phyloP scores from a whole-genome alignment of 2,888 invertebrate genomes.

The Electrophaes corylata region DNA sequence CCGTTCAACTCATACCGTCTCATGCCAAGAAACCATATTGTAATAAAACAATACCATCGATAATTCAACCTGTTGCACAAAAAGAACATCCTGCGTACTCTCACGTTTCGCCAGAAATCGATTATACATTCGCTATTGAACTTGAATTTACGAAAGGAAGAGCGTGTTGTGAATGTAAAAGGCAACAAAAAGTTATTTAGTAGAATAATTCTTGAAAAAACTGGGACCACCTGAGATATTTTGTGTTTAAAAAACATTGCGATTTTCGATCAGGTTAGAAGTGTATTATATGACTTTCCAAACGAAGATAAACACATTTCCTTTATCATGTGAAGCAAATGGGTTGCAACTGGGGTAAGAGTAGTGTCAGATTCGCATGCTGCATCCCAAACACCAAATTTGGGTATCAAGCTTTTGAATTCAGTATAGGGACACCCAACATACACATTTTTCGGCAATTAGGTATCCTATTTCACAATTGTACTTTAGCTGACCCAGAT shows the following conservation, averaged over 20 bases:
- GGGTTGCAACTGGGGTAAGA: no score
- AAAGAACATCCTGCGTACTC: neutral
- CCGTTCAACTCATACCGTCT: constrained; percentile 21
- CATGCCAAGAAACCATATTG: constrained; percentile 3
- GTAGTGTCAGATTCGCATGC: no score
- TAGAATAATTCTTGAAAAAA: neutral
- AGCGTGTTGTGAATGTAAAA: neutral
- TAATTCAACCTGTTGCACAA: constrained; percentile 21
- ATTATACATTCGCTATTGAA: constrained; percentile 29
- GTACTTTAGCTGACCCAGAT: neutral
- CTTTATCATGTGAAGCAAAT: no score
- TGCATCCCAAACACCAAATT: no score
- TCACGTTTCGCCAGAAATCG: constrained; percentile 13
- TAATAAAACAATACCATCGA: constrained; percentile 27
- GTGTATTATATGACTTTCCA: no score
- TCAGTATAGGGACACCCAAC: no score
- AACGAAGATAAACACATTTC: no score
- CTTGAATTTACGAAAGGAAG: constrained; percentile 20
- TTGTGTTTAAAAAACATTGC: neutral
- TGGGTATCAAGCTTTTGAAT: no score
- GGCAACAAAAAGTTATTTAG: neutral
- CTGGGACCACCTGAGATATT: neutral
- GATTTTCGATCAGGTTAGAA: no score
- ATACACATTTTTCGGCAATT: no score
- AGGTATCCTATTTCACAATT: neutral